A percentile compares a stretch with the other conserved stretches of the same genome.
Evolutionary conservation across 2,113 vertebrate species (phyloP).

Genomic region (Laterallus jamaicensis): DNA sequence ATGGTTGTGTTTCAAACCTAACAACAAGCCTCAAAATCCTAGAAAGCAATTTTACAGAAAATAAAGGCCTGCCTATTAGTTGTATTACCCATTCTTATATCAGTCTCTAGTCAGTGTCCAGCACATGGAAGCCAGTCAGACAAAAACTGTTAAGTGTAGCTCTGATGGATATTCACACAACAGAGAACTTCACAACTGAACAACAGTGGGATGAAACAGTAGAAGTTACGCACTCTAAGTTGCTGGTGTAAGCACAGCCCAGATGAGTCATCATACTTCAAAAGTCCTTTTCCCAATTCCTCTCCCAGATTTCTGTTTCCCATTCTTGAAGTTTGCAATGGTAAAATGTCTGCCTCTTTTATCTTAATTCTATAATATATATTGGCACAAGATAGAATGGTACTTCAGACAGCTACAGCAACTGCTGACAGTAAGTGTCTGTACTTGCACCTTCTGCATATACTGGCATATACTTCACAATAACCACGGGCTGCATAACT

Average conservation of each 20-base stretch:
- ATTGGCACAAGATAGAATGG: background rate
- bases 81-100: background rate
- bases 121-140: background rate
- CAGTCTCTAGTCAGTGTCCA: background rate
- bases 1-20: background rate
- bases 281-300: background rate
- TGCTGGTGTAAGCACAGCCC: background rate
- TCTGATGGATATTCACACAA: background rate
- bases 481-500: background rate
- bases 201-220: background rate
- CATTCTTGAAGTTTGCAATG: background rate
- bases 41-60: background rate
- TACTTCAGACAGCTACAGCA: background rate
- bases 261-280: background rate
- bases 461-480: background rate
- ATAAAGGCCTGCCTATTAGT: background rate
- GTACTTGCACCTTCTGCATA: background rate
- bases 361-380: background rate
- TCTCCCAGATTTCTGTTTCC: background rate
- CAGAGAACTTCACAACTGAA: background rate
- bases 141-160: background rate
- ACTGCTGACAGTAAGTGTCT: background rate
- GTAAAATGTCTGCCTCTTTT: background rate
- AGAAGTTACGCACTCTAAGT: background rate
- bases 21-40: background rate